phyloP scores from a whole-genome alignment of 1,140 invertebrate genomes.

The Diorhabda carinulata region DNA sequence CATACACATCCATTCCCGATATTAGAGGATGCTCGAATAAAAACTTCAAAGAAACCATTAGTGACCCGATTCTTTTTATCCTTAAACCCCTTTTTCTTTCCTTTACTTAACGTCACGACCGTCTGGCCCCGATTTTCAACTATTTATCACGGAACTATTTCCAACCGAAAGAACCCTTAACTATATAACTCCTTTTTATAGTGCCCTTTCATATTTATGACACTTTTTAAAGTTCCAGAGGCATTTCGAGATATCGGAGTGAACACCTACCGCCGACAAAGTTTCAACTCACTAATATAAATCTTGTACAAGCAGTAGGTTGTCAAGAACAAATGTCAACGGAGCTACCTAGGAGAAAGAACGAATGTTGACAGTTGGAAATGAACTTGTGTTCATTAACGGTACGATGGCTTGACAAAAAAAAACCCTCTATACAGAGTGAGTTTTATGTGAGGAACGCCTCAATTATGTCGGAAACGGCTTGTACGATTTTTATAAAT shows the following conservation, averaged over 20 bases:
- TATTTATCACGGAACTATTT: conserved; percentile 17
- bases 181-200: conserved; percentile 18
- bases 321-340: conserved; percentile 18
- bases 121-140: conserved; percentile 10
- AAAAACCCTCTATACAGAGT: too few relatives aligned
- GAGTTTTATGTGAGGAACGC: too few relatives aligned
- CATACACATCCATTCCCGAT: background rate
- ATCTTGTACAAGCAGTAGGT: conserved; percentile 4
- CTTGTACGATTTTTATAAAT: too few relatives aligned
- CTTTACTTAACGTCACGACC: background rate
- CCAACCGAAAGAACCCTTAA: background rate
- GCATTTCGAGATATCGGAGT: background rate
- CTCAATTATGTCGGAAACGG: too few relatives aligned
- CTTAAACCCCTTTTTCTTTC: conserved; percentile 2
- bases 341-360: conserved; percentile 8
- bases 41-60: background rate
- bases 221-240: conserved; percentile 14
- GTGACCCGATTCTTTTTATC: conserved; percentile 1
- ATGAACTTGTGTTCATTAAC: conserved; percentile 10
- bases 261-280: conserved; percentile 14
- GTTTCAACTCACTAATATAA: conserved; percentile 14
- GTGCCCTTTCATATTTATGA: conserved; percentile 16
- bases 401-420: background rate
- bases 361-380: conserved; percentile 5
- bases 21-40: background rate